phyloP scores from a whole-genome alignment of 2,888 invertebrate genomes.

The Harpalus rubripes region DNA sequence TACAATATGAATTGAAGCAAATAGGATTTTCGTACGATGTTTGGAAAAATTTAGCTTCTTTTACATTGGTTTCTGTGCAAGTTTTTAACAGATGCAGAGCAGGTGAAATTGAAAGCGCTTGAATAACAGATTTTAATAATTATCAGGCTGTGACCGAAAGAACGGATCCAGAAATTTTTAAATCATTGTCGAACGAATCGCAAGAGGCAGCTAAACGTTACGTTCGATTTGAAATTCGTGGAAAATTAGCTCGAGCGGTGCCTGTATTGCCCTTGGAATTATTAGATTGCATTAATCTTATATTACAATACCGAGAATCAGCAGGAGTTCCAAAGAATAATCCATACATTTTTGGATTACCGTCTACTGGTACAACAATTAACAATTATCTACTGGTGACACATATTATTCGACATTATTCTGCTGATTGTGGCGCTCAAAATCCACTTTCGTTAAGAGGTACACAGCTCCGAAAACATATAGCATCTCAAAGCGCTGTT shows the following conservation, averaged over 20 bases:
- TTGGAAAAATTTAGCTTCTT: slow-evolving; percentile 8
- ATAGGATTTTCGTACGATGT: neutral
- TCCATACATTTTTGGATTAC: slow-evolving; percentile 21
- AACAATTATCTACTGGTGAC: slow-evolving; percentile 51
- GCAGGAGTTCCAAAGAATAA: slow-evolving; percentile 11
- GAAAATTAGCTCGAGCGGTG: slow-evolving; percentile 14
- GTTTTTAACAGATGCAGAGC: neutral
- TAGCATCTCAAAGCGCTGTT: slow-evolving; percentile 67
- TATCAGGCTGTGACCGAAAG: neutral
- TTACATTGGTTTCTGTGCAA: neutral
- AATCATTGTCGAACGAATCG: neutral
- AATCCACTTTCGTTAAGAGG: slow-evolving; percentile 67
- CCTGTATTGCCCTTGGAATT: slow-evolving; percentile 3
- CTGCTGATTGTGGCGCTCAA: slow-evolving; percentile 59
- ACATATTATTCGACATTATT: slow-evolving; percentile 23
- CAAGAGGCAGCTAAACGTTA: slow-evolving; percentile 1
- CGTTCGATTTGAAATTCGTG: slow-evolving; percentile 3
- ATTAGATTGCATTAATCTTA: neutral
- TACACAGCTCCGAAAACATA: slow-evolving; percentile 68
- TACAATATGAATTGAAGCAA: neutral
- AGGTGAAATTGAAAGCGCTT: no score
- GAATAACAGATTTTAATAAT: no score
- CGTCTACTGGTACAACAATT: neutral
- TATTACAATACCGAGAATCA: neutral
- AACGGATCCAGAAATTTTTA: slow-evolving; percentile 3